These are phyloP conservation scores for Tenthredo livida DNA, from an alignment of 2,888 invertebrate species.

Conservation along the genomic window DNA sequence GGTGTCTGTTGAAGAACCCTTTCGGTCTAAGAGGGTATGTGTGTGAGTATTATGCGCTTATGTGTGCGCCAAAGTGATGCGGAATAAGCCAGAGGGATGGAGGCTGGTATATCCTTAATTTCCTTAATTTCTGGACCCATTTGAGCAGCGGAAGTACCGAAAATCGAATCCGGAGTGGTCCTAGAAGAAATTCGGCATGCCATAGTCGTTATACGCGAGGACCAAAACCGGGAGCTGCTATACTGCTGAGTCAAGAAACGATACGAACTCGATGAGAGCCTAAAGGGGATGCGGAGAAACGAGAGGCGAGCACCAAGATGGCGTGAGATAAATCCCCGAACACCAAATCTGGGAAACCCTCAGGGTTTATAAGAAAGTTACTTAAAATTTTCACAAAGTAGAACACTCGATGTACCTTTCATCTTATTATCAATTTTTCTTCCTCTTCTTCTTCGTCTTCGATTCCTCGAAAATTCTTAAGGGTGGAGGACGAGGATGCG, in stretches of 20 bases:
- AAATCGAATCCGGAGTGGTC: constrained; percentile 23
- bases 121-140: constrained; percentile 14
- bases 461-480: neutral
- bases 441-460: neutral
- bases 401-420: constrained; percentile 14
- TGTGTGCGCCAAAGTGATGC: neutral
- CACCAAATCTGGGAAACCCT: constrained; percentile 3
- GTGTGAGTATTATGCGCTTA: neutral
- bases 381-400: constrained; percentile 17
- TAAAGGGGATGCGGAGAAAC: neutral
- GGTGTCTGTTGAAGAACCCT: neutral
- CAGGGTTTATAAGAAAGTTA: constrained; percentile 2
- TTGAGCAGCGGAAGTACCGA: neutral
- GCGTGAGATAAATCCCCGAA: constrained; percentile 16
- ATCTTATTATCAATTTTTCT: constrained; percentile 23
- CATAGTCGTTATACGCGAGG: neutral
- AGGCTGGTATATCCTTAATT: neutral
- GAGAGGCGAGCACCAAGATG: neutral
- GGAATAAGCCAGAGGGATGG: neutral
- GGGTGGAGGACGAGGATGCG: neutral
- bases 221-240: too few relatives aligned
- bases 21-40: neutral
- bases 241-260: constrained; percentile 31
- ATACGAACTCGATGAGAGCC: neutral
- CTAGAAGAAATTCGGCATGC: constrained; percentile 21